A percentile compares a stretch with the other conserved stretches of the same genome.
Conservation (phyloP, 2,113 vertebrate genomes). For the Brachirus orientalis region DNA sequence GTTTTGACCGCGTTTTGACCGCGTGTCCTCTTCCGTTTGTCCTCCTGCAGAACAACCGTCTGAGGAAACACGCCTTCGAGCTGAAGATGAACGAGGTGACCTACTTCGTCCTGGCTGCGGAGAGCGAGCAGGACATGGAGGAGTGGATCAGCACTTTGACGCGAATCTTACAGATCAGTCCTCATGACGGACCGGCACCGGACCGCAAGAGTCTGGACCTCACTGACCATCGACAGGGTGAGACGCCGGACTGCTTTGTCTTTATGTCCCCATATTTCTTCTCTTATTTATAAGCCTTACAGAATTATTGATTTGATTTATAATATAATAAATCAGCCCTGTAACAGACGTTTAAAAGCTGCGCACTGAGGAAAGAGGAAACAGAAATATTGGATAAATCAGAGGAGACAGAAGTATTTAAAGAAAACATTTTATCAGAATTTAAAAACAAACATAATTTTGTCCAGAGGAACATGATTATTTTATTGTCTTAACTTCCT, state of each 20-base stretch:
- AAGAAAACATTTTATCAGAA: too few relatives aligned
- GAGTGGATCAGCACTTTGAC: conserved; percentile 96
- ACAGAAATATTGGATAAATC: too few relatives aligned
- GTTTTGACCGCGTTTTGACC: not conserved
- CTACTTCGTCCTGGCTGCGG: conserved; percentile 97
- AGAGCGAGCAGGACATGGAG: conserved; percentile 98
- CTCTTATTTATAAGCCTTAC: too few relatives aligned
- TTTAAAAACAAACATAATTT: too few relatives aligned
- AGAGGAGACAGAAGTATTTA: too few relatives aligned
- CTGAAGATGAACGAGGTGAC: conserved; percentile 99
- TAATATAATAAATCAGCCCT: too few relatives aligned
- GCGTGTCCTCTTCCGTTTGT: not conserved
- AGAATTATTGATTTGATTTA: too few relatives aligned
- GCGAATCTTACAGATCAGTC: conserved; percentile 95
- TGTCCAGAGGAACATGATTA: too few relatives aligned
- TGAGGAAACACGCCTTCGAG: conserved; percentile 97
- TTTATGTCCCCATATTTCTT: too few relatives aligned
- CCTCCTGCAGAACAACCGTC: conserved; percentile 85
- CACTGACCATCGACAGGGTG: conserved; percentile 90
- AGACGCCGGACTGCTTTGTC: conserved; percentile 54
- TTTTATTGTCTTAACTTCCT: too few relatives aligned
- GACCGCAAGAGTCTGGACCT: conserved; percentile 93
- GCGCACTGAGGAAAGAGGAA: too few relatives aligned
- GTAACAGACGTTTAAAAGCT: too few relatives aligned
- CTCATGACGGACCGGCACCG: conserved; percentile 86